Base-by-base conservation (phyloP, 2,113 vertebrate genomes). In the Actenoides hombroni region DNA sequence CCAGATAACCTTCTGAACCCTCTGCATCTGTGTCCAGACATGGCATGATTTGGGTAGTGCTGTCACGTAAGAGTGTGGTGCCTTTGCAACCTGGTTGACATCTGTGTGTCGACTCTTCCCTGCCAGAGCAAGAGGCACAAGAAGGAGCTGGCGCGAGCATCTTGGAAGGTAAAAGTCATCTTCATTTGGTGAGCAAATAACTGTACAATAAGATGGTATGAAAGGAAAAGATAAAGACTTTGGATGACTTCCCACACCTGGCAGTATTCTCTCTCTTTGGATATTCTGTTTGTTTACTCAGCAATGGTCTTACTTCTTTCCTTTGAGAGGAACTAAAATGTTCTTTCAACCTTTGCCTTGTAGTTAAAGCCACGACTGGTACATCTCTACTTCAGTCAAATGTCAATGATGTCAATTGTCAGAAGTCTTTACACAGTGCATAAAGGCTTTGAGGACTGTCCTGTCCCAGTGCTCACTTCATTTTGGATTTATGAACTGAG, bases 331-430 rank as follows among this genome's bases (percentile, higher is more conserved):
- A 91, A 75, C 56, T 63, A 42, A 25, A 81, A 86, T 39, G 48
- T 92, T 89, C 68, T 88, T 90, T 95, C 49, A 35, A 59, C 25
- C 60, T 91, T 97, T 93, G 91, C 94, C 96, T 96, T 97, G 84
- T 84, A 86, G 73, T 70, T 80, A 85, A 96, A 96, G 95, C 91
- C 88, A 94, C 37, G 46, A 84, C 87, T 83, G 87, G 71, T 85
- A 83, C 74, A 20, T 81, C 92, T 64, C 92, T 97, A 92, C 94
- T 97, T 96, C 94, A 94, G 28, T 89, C 69, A 65, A 83, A 46
- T 48, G 68, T 68, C 13, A 1, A 92, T 75, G 95, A 97, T 97
- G 97, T 97, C 95, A 97, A 79, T 91, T 83, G 74, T 88, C 9
- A 59, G 20, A 80, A 94, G 80, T 75, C 94, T 96, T 97, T 92